Percentiles rank a stretch among this genome's conserved stretches.
Conservation (phyloP, 2,888 invertebrate species). For the Chymomyza amoena region DNA sequence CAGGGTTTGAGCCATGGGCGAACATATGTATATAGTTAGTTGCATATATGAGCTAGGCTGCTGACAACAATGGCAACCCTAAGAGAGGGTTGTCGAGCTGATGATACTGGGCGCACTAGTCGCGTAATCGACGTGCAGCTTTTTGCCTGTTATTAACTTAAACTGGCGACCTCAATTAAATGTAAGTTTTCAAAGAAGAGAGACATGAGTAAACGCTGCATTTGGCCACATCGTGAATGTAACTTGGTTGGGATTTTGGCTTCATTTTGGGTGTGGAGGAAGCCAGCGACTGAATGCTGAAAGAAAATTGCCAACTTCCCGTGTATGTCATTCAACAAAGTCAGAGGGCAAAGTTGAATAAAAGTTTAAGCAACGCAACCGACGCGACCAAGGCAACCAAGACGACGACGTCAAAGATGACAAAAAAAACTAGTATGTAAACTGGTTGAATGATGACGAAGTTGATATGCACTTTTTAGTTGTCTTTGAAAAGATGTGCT, state of each 20-base stretch:
- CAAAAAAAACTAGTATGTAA: background rate
- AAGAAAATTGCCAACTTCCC: slow-evolving; percentile 15
- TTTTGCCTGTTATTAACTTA: slow-evolving; percentile 56
- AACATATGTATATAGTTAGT: background rate
- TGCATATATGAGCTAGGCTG: background rate
- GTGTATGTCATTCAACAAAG: slow-evolving; percentile 48
- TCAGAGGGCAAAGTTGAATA: slow-evolving; percentile 74
- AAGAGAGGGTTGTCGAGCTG: background rate
- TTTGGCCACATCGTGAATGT: slow-evolving; percentile 1
- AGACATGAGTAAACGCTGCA: background rate
- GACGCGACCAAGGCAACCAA: background rate
- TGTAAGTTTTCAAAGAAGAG: slow-evolving; percentile 31
- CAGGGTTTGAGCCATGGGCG: slow-evolving; percentile 3
- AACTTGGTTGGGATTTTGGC: background rate
- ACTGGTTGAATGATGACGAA: background rate
- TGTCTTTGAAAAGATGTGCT: too few relatives aligned
- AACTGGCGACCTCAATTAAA: slow-evolving; percentile 78
- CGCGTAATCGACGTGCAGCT: slow-evolving; percentile 15
- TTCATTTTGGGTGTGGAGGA: background rate
- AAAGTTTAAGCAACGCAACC: slow-evolving; percentile 56
- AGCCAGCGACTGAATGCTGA: slow-evolving; percentile 6
- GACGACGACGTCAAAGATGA: background rate
- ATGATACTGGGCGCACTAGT: background rate
- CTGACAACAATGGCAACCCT: background rate
- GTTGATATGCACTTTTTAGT: background rate